Base-by-base conservation (phyloP, 35 echinoderm and acorn worm species). In the Heliocidaris erythrogramma region DNA sequence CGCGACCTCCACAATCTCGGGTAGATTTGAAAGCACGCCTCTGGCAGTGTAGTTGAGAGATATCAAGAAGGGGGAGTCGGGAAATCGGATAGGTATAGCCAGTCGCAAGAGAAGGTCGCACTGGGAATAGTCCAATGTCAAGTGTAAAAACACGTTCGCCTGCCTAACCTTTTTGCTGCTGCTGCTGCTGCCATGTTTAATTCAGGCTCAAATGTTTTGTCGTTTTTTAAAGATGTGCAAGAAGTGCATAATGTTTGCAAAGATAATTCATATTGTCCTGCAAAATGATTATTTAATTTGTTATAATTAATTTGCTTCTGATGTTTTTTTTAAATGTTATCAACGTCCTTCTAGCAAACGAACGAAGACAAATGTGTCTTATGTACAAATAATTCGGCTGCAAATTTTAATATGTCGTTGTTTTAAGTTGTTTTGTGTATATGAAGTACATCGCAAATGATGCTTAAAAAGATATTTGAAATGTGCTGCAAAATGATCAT, bases 1-100 rank as follows among this genome's bases (percentile, higher is more conserved):
- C 65, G 65, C 65, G 65, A 78, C 65, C 65, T 78, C 65, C 65
- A 78, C 65, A 18, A 78, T 78, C 65, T 78, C 27, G 18, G 65
- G 21, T 78, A 78, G 65, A 78, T 78, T 24, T 78, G 65, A 78
- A 78, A 78, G 65, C 21, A 78, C 65, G 65, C 65, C 65, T 18
- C 65, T n/a, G 65, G 65, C 65, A 78, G 65, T 27, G 65, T 29
- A 78, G 65, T n/a, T 78, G 65, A 78, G 65, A 78, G 17, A 78
- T n/a, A 78, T 78, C 18, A 5, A 18, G 21, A 78, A 78, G 65
- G 65, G 65, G 27, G 65, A 78, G 17, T 78, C 65, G 27, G 27
- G 65, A 78, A 78, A 78, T 78, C 65, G 65, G 65, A 78, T 78
- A 60, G 65, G 65, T n/a, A 78, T 78, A 78, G 7, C 65, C 65